A percentile compares a stretch with the other conserved stretches of the same genome.
These are phyloP conservation scores for Diprion similis DNA, from an alignment of 1,140 invertebrate genomes.

Conservation along the genomic window DNA sequence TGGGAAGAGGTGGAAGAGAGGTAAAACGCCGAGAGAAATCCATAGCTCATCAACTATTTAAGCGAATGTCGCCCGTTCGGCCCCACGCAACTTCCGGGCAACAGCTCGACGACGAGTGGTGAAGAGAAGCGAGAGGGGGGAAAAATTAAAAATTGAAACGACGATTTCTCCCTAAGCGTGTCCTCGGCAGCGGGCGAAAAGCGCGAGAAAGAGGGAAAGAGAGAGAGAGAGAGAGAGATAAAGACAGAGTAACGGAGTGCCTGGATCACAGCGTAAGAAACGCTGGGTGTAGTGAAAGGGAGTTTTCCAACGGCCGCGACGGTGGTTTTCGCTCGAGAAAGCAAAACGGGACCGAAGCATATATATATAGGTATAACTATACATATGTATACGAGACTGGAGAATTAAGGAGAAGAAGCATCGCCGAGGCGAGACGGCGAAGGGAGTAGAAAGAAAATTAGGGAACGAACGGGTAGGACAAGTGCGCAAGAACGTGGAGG, in stretches of 20 bases:
- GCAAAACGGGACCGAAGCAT: too few relatives aligned
- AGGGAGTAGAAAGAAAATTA: constrained; percentile 8
- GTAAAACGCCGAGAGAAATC: constrained; percentile 26
- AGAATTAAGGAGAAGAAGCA: too few relatives aligned
- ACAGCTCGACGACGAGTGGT: neutral
- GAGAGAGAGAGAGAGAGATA: constrained; percentile 23
- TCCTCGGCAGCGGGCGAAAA: constrained; percentile 26
- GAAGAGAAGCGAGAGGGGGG: neutral
- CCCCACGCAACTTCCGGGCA: constrained; percentile 23
- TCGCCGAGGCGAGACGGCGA: neutral
- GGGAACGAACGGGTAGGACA: constrained; percentile 14
- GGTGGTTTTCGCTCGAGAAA: too few relatives aligned
- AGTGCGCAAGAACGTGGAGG: neutral
- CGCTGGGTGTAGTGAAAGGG: neutral
- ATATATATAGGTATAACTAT: too few relatives aligned
- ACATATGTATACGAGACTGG: neutral
- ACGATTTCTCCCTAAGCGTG: constrained; percentile 1
- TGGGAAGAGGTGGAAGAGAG: too few relatives aligned
- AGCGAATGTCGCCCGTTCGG: neutral
- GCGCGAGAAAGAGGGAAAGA: constrained; percentile 31
- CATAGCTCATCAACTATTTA: constrained; percentile 38
- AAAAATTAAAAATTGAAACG: neutral
- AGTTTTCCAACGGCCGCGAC: neutral
- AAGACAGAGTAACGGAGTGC: neutral
- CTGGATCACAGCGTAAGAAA: neutral